A percentile compares a stretch with the other conserved stretches of the same genome.
Evolutionary conservation across 2,888 invertebrate genomes (phyloP).

Genomic region (Trissoscelio sp.): DNA sequence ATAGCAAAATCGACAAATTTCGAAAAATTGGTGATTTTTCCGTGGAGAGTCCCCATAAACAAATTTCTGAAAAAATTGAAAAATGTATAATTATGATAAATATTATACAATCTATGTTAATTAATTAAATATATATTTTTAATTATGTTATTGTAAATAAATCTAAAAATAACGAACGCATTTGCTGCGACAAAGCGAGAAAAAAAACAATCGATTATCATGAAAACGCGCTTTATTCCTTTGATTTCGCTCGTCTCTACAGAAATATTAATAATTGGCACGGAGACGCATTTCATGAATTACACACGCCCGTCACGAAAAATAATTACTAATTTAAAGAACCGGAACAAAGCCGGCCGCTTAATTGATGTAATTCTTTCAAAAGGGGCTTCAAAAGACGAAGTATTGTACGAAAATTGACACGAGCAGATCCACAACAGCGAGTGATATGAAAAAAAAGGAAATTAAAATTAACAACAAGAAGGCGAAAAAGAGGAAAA

Average conservation of each 20-base stretch:
- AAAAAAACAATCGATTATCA: conserved; percentile 18
- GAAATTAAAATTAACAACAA: conserved; percentile 56
- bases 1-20: too few relatives aligned
- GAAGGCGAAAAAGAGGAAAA: conserved; percentile 31
- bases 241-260: conserved; percentile 28
- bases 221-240: conserved; percentile 46
- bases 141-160: too few relatives aligned
- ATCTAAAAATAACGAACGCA: too few relatives aligned
- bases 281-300: conserved; percentile 47
- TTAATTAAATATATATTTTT: too few relatives aligned
- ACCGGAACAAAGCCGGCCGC: conserved; percentile 54
- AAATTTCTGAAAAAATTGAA: too few relatives aligned
- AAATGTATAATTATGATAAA: too few relatives aligned
- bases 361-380: conserved; percentile 63
- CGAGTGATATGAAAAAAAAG: conserved; percentile 33
- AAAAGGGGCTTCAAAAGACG: conserved; percentile 53
- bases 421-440: conserved; percentile 62
- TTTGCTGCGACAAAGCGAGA: too few relatives aligned
- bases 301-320: conserved; percentile 55
- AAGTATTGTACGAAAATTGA: conserved; percentile 65
- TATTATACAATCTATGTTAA: too few relatives aligned
- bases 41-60: too few relatives aligned
- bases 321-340: conserved; percentile 67
- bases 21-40: too few relatives aligned
- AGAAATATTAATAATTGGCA: conserved; percentile 57